Conservation (phyloP, 53 echinoderm and acorn worm species). For the Antedon mediterranea region DNA sequence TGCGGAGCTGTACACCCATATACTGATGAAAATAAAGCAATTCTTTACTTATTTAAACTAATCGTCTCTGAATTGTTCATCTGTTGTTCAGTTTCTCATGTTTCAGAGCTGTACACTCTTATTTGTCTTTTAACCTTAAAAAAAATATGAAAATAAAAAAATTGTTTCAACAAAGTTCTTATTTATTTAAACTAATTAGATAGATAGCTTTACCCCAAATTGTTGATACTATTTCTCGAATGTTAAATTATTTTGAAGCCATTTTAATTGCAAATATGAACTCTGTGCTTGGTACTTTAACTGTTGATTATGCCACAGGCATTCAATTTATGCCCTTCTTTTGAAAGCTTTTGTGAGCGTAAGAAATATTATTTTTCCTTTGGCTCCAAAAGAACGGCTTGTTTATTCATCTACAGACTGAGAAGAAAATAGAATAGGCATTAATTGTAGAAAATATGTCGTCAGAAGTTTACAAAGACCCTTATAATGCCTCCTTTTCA, state of each 20-base stretch:
- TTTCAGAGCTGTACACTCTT: too few relatives aligned
- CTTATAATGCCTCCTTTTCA: neutral
- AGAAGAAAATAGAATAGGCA: neutral
- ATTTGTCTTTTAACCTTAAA: too few relatives aligned
- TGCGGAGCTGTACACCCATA: too few relatives aligned
- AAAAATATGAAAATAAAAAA: too few relatives aligned
- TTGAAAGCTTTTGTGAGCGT: neutral
- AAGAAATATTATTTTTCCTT: conserved; percentile 1
- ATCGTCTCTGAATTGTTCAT: too few relatives aligned
- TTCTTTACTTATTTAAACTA: too few relatives aligned
- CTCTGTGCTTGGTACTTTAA: neutral
- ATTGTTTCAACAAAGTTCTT: too few relatives aligned
- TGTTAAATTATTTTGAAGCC: neutral
- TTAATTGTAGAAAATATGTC: neutral
- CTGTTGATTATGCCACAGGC: neutral
- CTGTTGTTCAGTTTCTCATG: too few relatives aligned
- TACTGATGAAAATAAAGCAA: too few relatives aligned
- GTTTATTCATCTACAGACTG: neutral
- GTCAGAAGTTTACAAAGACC: neutral
- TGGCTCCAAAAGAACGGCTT: neutral
- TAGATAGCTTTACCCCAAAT: too few relatives aligned
- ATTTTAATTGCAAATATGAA: neutral
- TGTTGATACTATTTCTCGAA: too few relatives aligned
- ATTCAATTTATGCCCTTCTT: neutral
- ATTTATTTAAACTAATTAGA: too few relatives aligned